Percentiles rank a stretch among this genome's conserved stretches.
These are phyloP conservation scores for Xanthia icteritia DNA, from an alignment of 2,888 invertebrate genomes.

Conservation along the genomic window DNA sequence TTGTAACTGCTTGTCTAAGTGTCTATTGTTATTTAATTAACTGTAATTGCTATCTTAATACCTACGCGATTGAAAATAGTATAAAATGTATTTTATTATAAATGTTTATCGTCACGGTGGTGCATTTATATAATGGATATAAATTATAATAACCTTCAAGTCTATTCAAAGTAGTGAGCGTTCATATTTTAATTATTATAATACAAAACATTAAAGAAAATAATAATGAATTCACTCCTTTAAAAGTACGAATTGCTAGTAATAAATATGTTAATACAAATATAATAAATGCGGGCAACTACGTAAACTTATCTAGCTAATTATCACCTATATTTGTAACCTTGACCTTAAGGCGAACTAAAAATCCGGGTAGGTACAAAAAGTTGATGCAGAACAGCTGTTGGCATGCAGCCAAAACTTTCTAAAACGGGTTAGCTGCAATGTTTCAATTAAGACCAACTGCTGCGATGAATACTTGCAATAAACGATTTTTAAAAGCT, in stretches of 20 bases:
- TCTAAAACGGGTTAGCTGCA: slow-evolving; percentile 84
- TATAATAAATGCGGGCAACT: not conserved
- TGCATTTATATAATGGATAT: slow-evolving; percentile 24
- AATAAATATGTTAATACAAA: not conserved
- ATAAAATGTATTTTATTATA: slow-evolving; percentile 22
- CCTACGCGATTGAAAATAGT: slow-evolving; percentile 10
- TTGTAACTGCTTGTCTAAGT: slow-evolving; percentile 35
- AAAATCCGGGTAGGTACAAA: slow-evolving; percentile 77
- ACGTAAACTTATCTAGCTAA: slow-evolving; percentile 23
- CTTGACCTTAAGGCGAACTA: slow-evolving; percentile 82
- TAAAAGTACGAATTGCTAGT: not conserved
- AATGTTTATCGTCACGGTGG: slow-evolving; percentile 24
- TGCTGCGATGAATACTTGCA: slow-evolving; percentile 62
- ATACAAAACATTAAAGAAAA: not conserved
- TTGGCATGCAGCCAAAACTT: slow-evolving; percentile 85
- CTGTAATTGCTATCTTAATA: slow-evolving; percentile 39
- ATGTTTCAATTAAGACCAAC: slow-evolving; percentile 80
- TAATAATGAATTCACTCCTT: not conserved
- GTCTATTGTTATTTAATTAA: slow-evolving; percentile 46
- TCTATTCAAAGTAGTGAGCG: slow-evolving; percentile 16
- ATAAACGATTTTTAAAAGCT: slow-evolving; percentile 66
- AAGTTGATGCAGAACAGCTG: slow-evolving; percentile 78
- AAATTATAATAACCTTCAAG: slow-evolving; percentile 13
- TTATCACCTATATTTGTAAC: slow-evolving; percentile 70
- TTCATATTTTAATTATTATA: not conserved